A percentile compares a stretch with the other conserved stretches of the same genome.
These are phyloP conservation scores for Anableps anableps DNA, from an alignment of 2,797 vertebrate species.

Conservation along the genomic window DNA sequence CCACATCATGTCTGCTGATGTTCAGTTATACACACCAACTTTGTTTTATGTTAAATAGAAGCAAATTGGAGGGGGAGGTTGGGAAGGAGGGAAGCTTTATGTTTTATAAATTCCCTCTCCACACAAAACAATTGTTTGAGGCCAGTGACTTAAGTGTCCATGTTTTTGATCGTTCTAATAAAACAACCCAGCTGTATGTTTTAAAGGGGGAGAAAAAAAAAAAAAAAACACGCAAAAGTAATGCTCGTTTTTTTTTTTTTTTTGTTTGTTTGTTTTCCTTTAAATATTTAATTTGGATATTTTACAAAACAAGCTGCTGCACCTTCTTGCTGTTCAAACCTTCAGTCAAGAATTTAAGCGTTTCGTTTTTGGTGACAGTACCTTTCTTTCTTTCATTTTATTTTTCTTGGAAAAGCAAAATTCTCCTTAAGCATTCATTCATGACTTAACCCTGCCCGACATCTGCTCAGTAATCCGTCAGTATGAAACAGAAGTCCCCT, in stretches of 20 bases:
- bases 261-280: neutral
- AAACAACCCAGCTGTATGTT: slow-evolving; percentile 22
- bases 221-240: neutral
- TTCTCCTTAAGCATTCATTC: slow-evolving; percentile 39
- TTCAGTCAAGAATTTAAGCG: slow-evolving; percentile 3
- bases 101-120: slow-evolving; percentile 10
- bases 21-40: neutral
- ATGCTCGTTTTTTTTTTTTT: neutral
- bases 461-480: slow-evolving; percentile 47
- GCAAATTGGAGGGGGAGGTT: neutral
- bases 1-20: neutral
- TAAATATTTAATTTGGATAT: slow-evolving; percentile 5
- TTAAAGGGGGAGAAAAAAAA: slow-evolving; percentile 10
- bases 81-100: neutral
- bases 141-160: slow-evolving; percentile 17
- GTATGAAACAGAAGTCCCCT: slow-evolving; percentile 44
- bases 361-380: slow-evolving; percentile 37
- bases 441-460: slow-evolving; percentile 27
- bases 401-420: slow-evolving; percentile 43
- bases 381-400: slow-evolving; percentile 39
- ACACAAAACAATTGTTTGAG: slow-evolving; percentile 19
- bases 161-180: slow-evolving; percentile 18
- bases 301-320: slow-evolving; percentile 6
- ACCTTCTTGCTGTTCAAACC: neutral
- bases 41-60: neutral